Base-by-base conservation (phyloP, 2,888 invertebrate genomes). In the Cremastobaeus sp. region DNA sequence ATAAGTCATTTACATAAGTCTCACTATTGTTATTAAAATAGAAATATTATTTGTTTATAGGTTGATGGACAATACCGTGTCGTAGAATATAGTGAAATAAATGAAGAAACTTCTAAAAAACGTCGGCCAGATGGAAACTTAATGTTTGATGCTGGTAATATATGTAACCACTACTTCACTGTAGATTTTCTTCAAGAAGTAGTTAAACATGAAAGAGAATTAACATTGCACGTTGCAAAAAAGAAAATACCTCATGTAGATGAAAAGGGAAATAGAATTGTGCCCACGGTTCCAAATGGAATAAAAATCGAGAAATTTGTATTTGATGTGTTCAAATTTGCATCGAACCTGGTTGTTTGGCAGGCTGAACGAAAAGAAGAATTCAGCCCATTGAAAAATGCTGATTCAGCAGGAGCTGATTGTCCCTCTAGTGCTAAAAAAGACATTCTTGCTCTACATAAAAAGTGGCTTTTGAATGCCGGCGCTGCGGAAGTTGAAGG, bases 251-350 rank as follows among this genome's bases (percentile, higher is more conserved):
- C 98, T 0, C 94, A 91, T 79, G 89, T 97, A 0, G 93, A 96
- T 84, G 89, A 90, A 0, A 89, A 91, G 5, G 96, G 96, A 1
- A 89, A 91, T 12, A 90, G 91, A 43, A 89, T 92, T 32, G 93
- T 92, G 75, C 98, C 99, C 0, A 90, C 91, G 0, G 91, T 92
- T 72, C 93, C 96, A 0, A 99, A 99, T 82, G 99, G 99, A 6
- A 96, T 99, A 77, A 99, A 99, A 89, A 94, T 99, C 89, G 99
- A 99, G 85, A 99, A 99, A 88, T 99, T 99, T 86, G 95, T 99
- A 6, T 99, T 99, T 86, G 99, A 99, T 88, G 98, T 99, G 0
- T 99, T 99, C 85, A 95, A 95, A 83, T 97, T 96, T 88, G 93
- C 98, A 0, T 92, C 95, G 76, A 93, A 93, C 80, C 96, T 99